Conservation (phyloP, 2,888 invertebrate genomes). For the Amiota minor region DNA sequence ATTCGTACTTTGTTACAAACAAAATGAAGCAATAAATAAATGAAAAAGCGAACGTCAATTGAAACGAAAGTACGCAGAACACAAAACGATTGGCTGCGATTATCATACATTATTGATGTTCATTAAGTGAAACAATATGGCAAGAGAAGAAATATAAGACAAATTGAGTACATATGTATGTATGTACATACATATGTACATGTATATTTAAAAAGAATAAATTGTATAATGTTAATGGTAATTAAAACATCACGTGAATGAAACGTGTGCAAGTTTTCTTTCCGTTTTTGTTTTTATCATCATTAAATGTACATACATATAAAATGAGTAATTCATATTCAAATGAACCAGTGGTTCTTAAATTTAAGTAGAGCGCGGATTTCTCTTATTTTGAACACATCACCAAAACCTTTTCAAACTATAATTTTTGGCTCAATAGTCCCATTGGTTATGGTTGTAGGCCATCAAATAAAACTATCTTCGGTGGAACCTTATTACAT, state of each 20-base stretch:
- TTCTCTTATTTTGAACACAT: no score
- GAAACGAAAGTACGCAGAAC: no score
- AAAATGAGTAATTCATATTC: no score
- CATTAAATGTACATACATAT: no score
- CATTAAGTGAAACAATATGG: background rate
- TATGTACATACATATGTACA: background rate
- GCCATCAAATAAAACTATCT: no score
- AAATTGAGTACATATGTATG: background rate
- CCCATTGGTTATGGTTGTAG: no score
- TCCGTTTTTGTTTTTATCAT: background rate
- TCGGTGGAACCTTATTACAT: no score
- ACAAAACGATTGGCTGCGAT: no score
- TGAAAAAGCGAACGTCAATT: no score
- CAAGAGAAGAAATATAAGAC: background rate
- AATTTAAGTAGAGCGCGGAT: no score
- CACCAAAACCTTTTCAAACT: no score
- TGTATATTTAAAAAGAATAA: background rate
- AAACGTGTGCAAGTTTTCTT: slow-evolving; percentile 44
- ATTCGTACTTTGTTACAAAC: background rate
- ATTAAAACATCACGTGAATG: slow-evolving; percentile 45
- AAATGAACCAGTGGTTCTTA: background rate
- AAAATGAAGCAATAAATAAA: background rate
- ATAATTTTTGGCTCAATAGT: no score
- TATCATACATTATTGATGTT: background rate
- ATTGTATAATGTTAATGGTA: slow-evolving; percentile 12